Evolutionary conservation across 2,797 vertebrate species (phyloP), one percentile per base, ranked within the genome.

Genomic region (Sciurus carolinensis): DNA sequence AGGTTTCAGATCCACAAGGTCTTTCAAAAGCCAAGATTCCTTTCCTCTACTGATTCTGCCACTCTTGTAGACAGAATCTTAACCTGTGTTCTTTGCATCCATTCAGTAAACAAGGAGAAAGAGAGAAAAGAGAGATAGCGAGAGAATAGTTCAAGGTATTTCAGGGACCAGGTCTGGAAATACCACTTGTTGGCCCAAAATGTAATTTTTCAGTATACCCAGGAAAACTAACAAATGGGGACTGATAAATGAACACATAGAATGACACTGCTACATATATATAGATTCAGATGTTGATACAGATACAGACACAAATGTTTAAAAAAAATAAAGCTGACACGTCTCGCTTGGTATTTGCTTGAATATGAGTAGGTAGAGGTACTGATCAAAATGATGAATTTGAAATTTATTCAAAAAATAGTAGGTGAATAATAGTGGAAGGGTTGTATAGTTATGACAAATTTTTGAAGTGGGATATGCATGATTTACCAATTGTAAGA

Each of bases 401-500:
- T 95, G 20, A 73, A 94, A 79, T 91, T 47, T 47, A 77, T 57
- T 62, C 64, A 57, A 91, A 75, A 79, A 84, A 64, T 5, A 77
- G 30, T 76, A 62, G 12, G 36, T 77, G 73, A 39, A 69, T 54
- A 47, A 69, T 22, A 47, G 9, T 42, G 73, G 18, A 75, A 28
- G 52, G n/a, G 33, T 80, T 81, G 33, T 42, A 1, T 26, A 75
- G 59, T 64, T 85, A 33, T 47, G 57, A 42, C 91, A 88, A 79
- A 64, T 69, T 76, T 33, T 76, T 44, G 62, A 82, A 54, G 22
- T 72, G 47, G 10, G 50, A 69, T 47, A 71, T 22, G 28, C 28
- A 14, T 30, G 24, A 14, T n/a, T 33, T 77, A 20, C 36, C 3
- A 82, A 30, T 14, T 39, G 17, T 30, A 57, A 64, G 13, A 15